Base-by-base conservation (phyloP, 2,888 invertebrate genomes). In the Parthenolecanium corni region DNA sequence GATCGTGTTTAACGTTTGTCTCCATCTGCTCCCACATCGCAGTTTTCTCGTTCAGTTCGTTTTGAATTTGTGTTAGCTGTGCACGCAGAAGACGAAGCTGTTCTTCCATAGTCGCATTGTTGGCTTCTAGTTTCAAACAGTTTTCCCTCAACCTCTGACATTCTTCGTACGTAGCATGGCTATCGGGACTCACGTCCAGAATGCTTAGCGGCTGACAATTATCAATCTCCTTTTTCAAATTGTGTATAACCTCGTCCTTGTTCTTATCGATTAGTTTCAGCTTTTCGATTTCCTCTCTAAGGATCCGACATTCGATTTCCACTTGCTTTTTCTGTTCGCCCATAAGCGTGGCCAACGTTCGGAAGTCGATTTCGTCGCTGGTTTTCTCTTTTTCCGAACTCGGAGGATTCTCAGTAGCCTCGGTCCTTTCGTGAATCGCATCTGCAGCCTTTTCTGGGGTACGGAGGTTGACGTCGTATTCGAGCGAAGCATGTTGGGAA, bases 161-260 rank as follows among this genome's bases (percentile, higher is more conserved):
- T 71, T 81, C 79, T 51, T 21, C 79, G 79, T 67, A 80, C 80
- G 52, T 81, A 77, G 70, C 79, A 79, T 0, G 81, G 77, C 38
- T 24, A 11, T 40, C 40, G 2, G 51, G 21, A 16, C 25, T 21
- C 14, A 14, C 42, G 18, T 64, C 49, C 31, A 31, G 9, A 31
- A 31, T 9, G 25, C 6, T 16, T 20, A 12, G 16, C 25, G 31
- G 54, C 21, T 54, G 38, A 18, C 16, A 40, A 5, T 31, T 23
- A 1, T 2, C 6, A 9, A 49, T 31, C 38, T 61, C 61, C 14
- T 61, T 36, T 25, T 20, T 46, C 38, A 61, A 40, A 21, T 12
- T 38, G 12, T 51, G 18, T 36, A 61, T 61, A 6, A 61, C 21
- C 38, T 61, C 51, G 23, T 61, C 61, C 16, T 61, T 61, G 38